Evolutionary conservation across 2,888 invertebrate species (phyloP).

Genomic region (Metopia argyrocephala): DNA sequence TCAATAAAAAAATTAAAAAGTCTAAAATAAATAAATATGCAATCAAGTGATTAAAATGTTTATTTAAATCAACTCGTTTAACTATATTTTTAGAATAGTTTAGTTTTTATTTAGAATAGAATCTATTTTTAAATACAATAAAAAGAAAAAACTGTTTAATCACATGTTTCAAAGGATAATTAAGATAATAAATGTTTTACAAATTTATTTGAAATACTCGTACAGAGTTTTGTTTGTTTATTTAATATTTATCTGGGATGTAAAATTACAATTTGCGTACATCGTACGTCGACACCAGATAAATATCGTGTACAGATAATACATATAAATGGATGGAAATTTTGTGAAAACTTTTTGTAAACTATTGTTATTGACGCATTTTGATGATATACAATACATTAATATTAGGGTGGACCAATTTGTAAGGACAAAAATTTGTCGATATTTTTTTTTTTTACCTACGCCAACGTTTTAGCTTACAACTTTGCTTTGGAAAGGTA

Average conservation of each 20-base stretch:
- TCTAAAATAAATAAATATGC: neutral
- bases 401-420: too few relatives aligned
- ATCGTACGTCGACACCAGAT: neutral
- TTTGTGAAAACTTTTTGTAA: neutral
- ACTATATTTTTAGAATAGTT: slow-evolving; percentile 41
- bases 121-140: neutral
- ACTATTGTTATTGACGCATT: too few relatives aligned
- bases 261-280: neutral
- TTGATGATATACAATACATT: too few relatives aligned
- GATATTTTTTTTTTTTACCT: too few relatives aligned
- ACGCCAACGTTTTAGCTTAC: too few relatives aligned
- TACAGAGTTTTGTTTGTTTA: neutral
- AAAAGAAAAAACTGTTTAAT: neutral
- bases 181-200: neutral
- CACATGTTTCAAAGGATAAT: slow-evolving; percentile 10
- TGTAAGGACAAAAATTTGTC: too few relatives aligned
- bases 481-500: too few relatives aligned
- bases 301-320: neutral
- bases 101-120: slow-evolving; percentile 23
- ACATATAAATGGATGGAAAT: neutral
- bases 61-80: slow-evolving; percentile 3
- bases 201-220: neutral
- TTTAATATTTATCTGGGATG: neutral
- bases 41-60: slow-evolving; percentile 15
- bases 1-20: slow-evolving; percentile 7